Percentiles rank a stretch among this genome's conserved stretches.
These are phyloP conservation scores for Agapetus fuscipes DNA, from an alignment of 2,888 invertebrate species.

Conservation along the genomic window DNA sequence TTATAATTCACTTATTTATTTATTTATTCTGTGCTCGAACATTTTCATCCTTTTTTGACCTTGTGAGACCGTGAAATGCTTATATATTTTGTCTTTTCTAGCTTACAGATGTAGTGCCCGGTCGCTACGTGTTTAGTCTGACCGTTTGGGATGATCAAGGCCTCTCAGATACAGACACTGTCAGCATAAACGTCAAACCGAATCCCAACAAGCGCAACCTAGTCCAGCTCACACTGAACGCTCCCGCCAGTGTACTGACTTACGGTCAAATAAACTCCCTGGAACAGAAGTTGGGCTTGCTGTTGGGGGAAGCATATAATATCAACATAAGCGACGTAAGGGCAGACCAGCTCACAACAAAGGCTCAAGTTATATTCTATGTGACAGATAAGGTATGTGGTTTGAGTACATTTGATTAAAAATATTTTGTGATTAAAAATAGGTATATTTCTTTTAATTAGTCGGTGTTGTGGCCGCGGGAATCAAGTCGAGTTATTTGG, in stretches of 20 bases:
- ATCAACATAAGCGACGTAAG: constrained; percentile 48
- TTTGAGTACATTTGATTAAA: too few species aligned
- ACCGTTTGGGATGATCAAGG: constrained; percentile 90
- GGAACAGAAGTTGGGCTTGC: constrained; percentile 67
- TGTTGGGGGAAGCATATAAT: constrained; percentile 64
- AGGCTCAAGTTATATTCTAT: constrained; percentile 59
- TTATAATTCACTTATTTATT: too few species aligned
- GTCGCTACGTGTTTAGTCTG: constrained; percentile 79
- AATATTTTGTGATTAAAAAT: too few species aligned
- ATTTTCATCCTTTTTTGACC: too few species aligned
- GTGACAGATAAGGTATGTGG: constrained; percentile 48
- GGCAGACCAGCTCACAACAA: constrained; percentile 50
- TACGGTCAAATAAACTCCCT: constrained; percentile 61
- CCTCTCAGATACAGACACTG: constrained; percentile 68
- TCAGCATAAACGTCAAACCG: constrained; percentile 71
- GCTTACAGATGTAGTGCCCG: constrained; percentile 77
- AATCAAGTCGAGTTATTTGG: too few species aligned
- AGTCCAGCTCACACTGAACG: constrained; percentile 72
- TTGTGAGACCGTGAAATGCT: too few species aligned
- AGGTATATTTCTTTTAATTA: too few species aligned
- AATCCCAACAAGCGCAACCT: constrained; percentile 67
- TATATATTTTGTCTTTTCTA: too few species aligned
- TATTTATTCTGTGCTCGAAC: too few species aligned
- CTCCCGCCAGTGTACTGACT: constrained; percentile 56
- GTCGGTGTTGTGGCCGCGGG: too few species aligned